Base-by-base conservation (phyloP, 2,888 invertebrate species). In the Hypsopygia costalis region DNA sequence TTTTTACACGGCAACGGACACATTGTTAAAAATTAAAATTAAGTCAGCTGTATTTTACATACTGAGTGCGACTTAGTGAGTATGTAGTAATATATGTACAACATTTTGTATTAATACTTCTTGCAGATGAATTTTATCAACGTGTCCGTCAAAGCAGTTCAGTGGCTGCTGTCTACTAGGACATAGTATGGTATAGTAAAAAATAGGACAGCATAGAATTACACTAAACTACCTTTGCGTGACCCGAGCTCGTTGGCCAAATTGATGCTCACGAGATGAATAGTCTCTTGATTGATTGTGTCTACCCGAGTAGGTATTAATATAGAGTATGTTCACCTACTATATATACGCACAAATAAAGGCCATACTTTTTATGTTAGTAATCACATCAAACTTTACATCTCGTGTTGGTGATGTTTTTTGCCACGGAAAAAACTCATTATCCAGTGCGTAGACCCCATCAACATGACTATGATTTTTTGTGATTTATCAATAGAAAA, bases 391-490 rank as follows among this genome's bases (percentile, higher is more conserved):
- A n/a, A 25, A 6, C 6, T 25, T 25, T 25, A 8, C 6, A 25
- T 25, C 8, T n/a, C 25, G 25, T 25, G 21, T 6, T 21, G 8
- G 25, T 25, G 25, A 25, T 25, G 8, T 25, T 16, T n/a, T 25
- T 25, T 8, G 25, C 25, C 8, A 11, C 10, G 21, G 36, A 37
- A 37, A 5, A 37, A 37, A 6, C 20, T 31, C 31, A 37, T 30
- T 31, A 37, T 37, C 22, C 21, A 20, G 36, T 20, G 36, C 36
- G 30, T 30, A 37, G 36, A 37, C 36, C 30, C 30, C 36, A 10
- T 20, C 36, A 37, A 25, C 25, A 25, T 25, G 25, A 12, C 25
- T 11, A 9, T 25, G 16, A 11, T 35, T 27, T 35, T 35, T 2
- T 12, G 8, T 5, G 1, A 12, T 11, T 11, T 25, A 9, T 27